Base-by-base conservation (phyloP, 2,797 vertebrate genomes). In the Harpagifer antarcticus region DNA sequence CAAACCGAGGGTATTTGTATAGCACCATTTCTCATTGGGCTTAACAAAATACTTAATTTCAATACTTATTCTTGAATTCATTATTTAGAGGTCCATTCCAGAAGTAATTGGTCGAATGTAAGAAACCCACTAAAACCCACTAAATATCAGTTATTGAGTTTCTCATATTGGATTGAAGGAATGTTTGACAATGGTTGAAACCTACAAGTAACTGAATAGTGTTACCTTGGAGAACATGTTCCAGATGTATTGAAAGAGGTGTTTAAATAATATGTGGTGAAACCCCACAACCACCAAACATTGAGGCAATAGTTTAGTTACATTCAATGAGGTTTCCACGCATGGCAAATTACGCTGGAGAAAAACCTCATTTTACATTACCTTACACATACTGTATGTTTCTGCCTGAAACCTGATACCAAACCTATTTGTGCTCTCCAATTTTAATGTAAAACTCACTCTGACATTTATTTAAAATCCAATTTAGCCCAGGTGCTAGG, bases 391-490 rank as follows among this genome's bases (percentile, higher is more conserved):
- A 79, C 76, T 75, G 61, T 71, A 42, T 45, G 49, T 72, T 86
- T 84, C 72, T 45, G 76, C 68, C 72, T 74, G 54, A 40, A 73
- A 73, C 67, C 71, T 37, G 61, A 74, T 76, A 43, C 66, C 72
- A 82, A 85, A 88, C 50, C 64, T 76, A 64, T 89, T 78, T 68
- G 53, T 63, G 78, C 79, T 79, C 69, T 80, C 76, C 78, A 74
- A 58, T 79, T 71, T 88, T 86, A 90, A 92, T 90, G 88, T 74
- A 91, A 92, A 94, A 91, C 88, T 87, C 83, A 83, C 82, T 84
- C 88, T 94, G 94, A 94, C 95, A 94, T 94, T 95, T 94, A 92
- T 95, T 93, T 92, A 92, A 92, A 95, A 95, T 95, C 89, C 93
- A 95, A 95, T 96, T 94, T 95, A 86, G 76, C 86, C 67, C 89